Evolutionary conservation across 2,888 invertebrate genomes (phyloP), one percentile per base, ranked within the genome.

Genomic region (Latrodectus hesperus): DNA sequence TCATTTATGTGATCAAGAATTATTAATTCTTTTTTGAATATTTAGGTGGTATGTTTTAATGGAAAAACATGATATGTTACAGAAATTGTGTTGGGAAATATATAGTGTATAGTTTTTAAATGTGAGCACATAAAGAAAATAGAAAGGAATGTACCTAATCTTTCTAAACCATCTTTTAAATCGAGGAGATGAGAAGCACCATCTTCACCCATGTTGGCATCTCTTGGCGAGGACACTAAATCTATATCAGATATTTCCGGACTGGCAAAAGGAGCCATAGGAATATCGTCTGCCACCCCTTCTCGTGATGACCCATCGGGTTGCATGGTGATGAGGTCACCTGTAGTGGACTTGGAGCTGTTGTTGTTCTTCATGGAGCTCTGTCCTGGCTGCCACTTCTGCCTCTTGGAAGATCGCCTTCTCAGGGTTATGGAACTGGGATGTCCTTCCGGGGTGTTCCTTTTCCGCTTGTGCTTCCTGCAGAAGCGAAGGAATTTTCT

Each of bases 221-320:
- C 83, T 14, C 88, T 68, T 26, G 93, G 93, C 74, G 93, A 93
- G 22, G 93, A 91, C 26, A 93, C 92, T 14, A 93, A 92, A 89
- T 94, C 94, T 53, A 93, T 92, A 90, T 94, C 94, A 8, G 94
- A 94, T 38, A 93, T 92, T 91, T 94, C 94, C 0, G 94, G 94
- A 90, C 94, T 94, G 51, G 94, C 94, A 17, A 93, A 92, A 1
- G 94, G 94, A 26, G 94, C 93, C 38, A 71, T 22, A 11, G 73
- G 73, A 26, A 53, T 71, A 17, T 85, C 75, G 6, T 14, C 76
- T 51, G 75, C 80, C 9, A 51, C 49, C 9, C 26, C n/a, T 17
- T 49, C 26, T 3, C 38, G 38, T 6, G 38, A 38, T 38, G 38
- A 38, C 6, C 38, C 38, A 38, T 38, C 38, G 6, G n/a, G 16